Conservation (phyloP, 2,797 vertebrate species). For the Pantherophis alleghaniensis region DNA sequence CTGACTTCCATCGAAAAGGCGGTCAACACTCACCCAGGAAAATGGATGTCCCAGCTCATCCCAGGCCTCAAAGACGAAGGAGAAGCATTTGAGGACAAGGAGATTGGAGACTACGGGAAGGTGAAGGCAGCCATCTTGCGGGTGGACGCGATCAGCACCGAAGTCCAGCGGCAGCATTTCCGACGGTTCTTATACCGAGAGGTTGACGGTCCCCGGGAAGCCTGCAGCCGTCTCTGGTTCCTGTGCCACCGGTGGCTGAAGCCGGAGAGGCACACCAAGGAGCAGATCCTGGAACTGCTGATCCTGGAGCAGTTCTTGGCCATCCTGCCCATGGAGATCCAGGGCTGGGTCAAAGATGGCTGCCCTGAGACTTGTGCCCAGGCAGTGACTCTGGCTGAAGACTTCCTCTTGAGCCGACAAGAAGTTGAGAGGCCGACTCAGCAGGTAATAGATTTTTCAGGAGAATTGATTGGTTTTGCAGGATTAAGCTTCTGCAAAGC, state of each 20-base stretch:
- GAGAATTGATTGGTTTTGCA: neutral
- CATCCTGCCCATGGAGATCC: conserved; percentile 54
- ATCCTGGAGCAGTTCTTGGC: conserved; percentile 65
- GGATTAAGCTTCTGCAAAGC: neutral
- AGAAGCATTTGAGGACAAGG: neutral
- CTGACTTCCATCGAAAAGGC: neutral
- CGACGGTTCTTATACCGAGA: conserved; percentile 62
- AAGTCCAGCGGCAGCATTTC: conserved; percentile 59
- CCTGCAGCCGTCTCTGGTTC: conserved; percentile 64
- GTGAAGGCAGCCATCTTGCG: conserved; percentile 32
- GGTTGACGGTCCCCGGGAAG: conserved; percentile 59
- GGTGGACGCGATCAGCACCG: conserved; percentile 16
- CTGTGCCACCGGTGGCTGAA: conserved; percentile 67
- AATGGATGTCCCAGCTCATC: conserved; percentile 17
- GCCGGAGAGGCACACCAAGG: conserved; percentile 65
- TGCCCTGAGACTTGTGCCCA: conserved; percentile 33
- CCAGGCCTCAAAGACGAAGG: conserved; percentile 2
- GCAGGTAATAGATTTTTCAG: neutral
- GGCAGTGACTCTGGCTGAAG: conserved; percentile 19
- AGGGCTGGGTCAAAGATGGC: conserved; percentile 29
- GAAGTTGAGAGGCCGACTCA: neutral
- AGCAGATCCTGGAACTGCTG: conserved; percentile 64
- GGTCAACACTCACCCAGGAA: neutral
- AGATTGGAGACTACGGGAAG: conserved; percentile 10
- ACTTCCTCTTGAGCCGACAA: neutral